Evolutionary conservation across 2,888 invertebrate species (phyloP), one percentile per base, ranked within the genome.

Genomic region (Loripinus fragilis): DNA sequence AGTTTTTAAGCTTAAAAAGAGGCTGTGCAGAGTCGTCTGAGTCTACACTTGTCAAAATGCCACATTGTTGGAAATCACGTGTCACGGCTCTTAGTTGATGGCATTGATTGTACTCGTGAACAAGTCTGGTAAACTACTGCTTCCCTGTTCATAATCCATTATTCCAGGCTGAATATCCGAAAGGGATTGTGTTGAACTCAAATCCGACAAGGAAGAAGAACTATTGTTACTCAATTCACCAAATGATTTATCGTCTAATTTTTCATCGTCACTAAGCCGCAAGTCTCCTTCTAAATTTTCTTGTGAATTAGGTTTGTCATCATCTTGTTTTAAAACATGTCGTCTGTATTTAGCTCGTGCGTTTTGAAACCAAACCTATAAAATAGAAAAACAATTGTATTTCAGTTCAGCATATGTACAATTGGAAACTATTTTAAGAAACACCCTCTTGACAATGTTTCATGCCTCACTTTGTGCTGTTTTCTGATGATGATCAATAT

Each of bases 321-420:
- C 67, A 42, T 90, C 88, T 71, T 89, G 89, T 71, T 88, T 89
- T 67, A 90, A 75, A 94, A 97, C 96, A 95, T 97, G 98, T 69
- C 99, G 96, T 86, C 99, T 96, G 97, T 98, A 99, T 94, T 99
- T 99, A 48, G 99, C 99, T 68, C 99, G 95, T 0, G 99, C 99
- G 93, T 99, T 99, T 95, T 99, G 99, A 94, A 99, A 99, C 99
- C 99, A 99, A 0, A 99, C 99, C 98, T 99, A 95, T 35, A 83
- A 74, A 30, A 48, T 2, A 30, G 15, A 20, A 20, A 45, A 45
- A 41, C 15, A 41, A 41, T 10, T 41, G n/a, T n/a, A n/a, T n/a
- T n/a, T n/a, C n/a, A n/a, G n/a, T n/a, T n/a, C n/a, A n/a, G n/a
- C n/a, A n/a, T n/a, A n/a, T n/a, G n/a, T n/a, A n/a, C n/a, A n/a